A percentile compares a stretch with the other conserved stretches of the same genome.
These are phyloP conservation scores for Chamaetylas fuelleborni DNA, from an alignment of 2,113 vertebrate genomes.

Conservation along the genomic window DNA sequence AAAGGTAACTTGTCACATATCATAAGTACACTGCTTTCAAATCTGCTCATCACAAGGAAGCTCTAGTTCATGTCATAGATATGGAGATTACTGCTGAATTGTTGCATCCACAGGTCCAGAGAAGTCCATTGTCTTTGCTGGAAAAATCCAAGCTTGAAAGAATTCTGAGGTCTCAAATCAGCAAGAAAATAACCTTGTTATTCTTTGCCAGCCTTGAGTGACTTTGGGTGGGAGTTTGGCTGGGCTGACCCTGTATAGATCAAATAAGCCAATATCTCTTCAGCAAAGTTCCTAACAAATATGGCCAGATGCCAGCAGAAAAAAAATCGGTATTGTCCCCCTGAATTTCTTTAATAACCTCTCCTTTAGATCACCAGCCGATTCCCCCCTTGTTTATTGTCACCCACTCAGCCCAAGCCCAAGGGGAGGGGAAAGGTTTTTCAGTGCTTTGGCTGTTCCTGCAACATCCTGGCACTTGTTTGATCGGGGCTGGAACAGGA, in stretches of 20 bases:
- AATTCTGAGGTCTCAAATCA: background rate
- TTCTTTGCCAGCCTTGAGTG: background rate
- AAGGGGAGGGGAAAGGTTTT: background rate
- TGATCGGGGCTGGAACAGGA: constrained; percentile 17
- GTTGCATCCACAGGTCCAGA: background rate
- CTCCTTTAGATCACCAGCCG: background rate
- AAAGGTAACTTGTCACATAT: background rate
- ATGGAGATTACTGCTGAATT: background rate
- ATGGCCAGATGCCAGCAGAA: background rate
- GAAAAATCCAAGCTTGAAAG: background rate
- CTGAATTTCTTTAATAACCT: background rate
- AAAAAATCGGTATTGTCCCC: background rate
- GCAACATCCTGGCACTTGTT: constrained; percentile 4
- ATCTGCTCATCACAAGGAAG: background rate
- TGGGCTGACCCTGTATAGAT: background rate
- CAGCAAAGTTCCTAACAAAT: background rate
- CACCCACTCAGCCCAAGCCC: background rate
- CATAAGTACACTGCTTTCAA: background rate
- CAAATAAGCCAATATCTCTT: background rate
- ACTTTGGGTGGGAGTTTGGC: background rate
- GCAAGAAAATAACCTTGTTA: background rate
- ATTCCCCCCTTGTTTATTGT: background rate
- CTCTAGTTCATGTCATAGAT: background rate
- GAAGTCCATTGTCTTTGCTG: background rate
- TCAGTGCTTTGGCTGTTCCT: accelerated